phyloP scores from a whole-genome alignment of 2,888 invertebrate genomes.

The Tinea trinotella region DNA sequence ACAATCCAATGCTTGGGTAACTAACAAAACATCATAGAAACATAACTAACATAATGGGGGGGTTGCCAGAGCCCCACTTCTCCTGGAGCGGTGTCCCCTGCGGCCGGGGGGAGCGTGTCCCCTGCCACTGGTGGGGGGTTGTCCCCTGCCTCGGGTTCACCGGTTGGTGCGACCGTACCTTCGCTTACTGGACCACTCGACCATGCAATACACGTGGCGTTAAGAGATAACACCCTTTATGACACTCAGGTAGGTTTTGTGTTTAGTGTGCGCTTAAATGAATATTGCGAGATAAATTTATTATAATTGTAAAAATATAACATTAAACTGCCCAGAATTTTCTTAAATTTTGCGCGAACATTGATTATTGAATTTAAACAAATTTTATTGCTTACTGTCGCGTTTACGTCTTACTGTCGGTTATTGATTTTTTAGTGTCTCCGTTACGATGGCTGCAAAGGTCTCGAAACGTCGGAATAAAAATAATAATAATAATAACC shows the following conservation, averaged over 20 bases:
- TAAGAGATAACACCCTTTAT: conserved; percentile 33
- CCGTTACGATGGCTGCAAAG: too few relatives aligned
- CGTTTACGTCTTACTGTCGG: too few relatives aligned
- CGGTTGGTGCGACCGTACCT: conserved; percentile 60
- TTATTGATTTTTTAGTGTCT: too few relatives aligned
- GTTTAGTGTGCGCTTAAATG: neutral
- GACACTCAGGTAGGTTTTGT: conserved; percentile 48
- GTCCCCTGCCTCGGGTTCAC: conserved; percentile 61
- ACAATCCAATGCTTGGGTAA: too few relatives aligned
- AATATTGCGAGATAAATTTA: neutral
- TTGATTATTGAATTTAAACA: too few relatives aligned
- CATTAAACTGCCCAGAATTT: too few relatives aligned
- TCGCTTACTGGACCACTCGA: conserved; percentile 32
- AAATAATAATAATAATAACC: too few relatives aligned
- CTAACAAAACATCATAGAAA: neutral
- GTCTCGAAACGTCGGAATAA: too few relatives aligned
- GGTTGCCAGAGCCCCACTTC: conserved; percentile 50
- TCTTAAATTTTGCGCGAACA: too few relatives aligned
- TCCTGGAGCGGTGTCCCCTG: conserved; percentile 36
- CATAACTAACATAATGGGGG: neutral
- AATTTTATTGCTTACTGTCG: too few relatives aligned
- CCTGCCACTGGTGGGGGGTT: conserved; percentile 52
- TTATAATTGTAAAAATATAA: neutral
- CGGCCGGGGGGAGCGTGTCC: neutral
- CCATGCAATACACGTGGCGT: conserved; percentile 24